Base-by-base conservation (phyloP, 2,113 vertebrate species). In the Salvator merianae region DNA sequence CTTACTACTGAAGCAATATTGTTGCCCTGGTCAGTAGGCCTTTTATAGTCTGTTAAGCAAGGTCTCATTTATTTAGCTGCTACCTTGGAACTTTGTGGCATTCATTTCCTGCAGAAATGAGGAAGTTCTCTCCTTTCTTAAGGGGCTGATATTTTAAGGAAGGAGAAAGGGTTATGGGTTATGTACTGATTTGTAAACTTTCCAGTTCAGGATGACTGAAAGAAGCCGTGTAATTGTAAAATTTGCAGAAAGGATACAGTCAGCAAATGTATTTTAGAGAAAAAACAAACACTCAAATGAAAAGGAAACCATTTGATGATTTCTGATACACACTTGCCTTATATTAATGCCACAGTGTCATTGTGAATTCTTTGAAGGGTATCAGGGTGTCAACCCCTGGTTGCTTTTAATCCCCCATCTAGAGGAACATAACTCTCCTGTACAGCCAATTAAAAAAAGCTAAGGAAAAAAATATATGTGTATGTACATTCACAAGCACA, bases 1-100 rank as follows among this genome's bases (percentile, higher is more conserved):
- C 90, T 95, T 88, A 88, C 72, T 28, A 85, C 70, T 74, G 62
- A 95, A 90, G 90, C 63, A 75, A 84, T 91, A 91, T 92, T 94
- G 89, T 93, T 93, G 38, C 71, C 88, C 71, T 77, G 72, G 55
- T 88, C 79, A 81, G 90, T 82, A 79, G 71, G 85, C 76, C 82
- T 93, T 93, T 89, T 90, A 32, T 91, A 88, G 91, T 90, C 74
- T 69, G 50, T 16, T 82, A 87, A 81, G 63, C 72, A 26, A 2
- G 14, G 73, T 91, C 71, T 82, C 78, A 63, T 90, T 93, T 93
- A 84, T 86, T 92, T 94, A 92, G 82, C 81, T 92, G 81, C 82
- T 84, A 91, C 70, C 82, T 87, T 74, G 88, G 82, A 92, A 90
- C 81, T 74, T 81, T 77, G 89, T 89, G 85, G 86, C 82, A 79